Evolutionary conservation across 2,888 invertebrate species (phyloP), one percentile per base, ranked within the genome.

Genomic region (Tillus elongatus): DNA sequence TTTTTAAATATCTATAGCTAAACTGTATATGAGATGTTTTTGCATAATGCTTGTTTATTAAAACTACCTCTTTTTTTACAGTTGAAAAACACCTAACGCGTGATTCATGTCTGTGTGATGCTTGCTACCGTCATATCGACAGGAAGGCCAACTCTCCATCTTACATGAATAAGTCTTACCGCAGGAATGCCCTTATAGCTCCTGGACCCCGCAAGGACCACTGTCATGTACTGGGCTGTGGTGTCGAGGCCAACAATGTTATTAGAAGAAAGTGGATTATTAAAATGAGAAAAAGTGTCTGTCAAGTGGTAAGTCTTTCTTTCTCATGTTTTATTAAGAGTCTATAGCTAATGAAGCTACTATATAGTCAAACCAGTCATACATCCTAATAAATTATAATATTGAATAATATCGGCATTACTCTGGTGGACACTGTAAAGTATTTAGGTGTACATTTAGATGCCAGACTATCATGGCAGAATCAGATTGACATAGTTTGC

Each of bases 31-130:
- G n/a, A n/a, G n/a, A n/a, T 34, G 9, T 6, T 24, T 34, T 11
- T 29, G 8, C 4, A 29, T 6, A 9, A 12, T 13, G 19, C 14
- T 33, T 31, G 8, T 19, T n/a, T n/a, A n/a, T n/a, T n/a, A n/a
- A n/a, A n/a, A n/a, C n/a, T 29, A n/a, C 4, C 6, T 30, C 26
- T 34, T 26, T 10, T 13, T 26, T 55, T 61, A 15, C 53, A 82
- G 82, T 80, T 50, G 88, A 87, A 56, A 82, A 82, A 62, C 85
- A 87, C 57, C 67, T 88, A 37, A 84, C 84, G 0, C 77, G 81
- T 43, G 87, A 88, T 63, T 87, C 86, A 35, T 89, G 89, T 50
- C 70, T 89, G 12, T 89, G 89, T 61, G 87, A 88, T 63, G 87
- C 88, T 6, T 89, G 89, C 58, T 88, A 85, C 63, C 75, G 88